Conservation (phyloP, 2,888 invertebrate genomes). For the Choristoneura rosaceana region DNA sequence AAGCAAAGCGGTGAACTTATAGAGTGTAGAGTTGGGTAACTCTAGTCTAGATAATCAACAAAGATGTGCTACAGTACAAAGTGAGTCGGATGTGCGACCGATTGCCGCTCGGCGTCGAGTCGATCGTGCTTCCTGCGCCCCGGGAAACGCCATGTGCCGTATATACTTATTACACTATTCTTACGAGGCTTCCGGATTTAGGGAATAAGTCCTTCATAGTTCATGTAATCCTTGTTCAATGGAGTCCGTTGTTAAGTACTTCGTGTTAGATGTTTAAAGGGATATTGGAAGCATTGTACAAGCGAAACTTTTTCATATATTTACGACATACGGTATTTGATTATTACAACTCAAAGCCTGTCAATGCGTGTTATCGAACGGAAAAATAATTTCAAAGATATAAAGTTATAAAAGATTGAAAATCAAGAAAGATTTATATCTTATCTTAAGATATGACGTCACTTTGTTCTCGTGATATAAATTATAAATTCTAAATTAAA, state of each 20-base stretch:
- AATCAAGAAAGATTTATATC: too few relatives aligned
- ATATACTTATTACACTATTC: slow-evolving; percentile 36
- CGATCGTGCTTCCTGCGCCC: slow-evolving; percentile 65
- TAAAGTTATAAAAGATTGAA: too few relatives aligned
- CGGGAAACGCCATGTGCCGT: slow-evolving; percentile 53
- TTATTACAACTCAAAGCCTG: too few relatives aligned
- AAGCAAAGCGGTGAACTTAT: slow-evolving; percentile 18
- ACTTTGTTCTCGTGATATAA: too few relatives aligned
- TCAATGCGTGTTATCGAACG: too few relatives aligned
- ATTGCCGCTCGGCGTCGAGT: slow-evolving; percentile 63
- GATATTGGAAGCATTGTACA: neutral
- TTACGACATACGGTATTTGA: too few relatives aligned
- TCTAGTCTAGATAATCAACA: slow-evolving; percentile 43
- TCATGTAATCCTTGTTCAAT: neutral
- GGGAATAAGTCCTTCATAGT: slow-evolving; percentile 4
- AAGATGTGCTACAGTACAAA: slow-evolving; percentile 38
- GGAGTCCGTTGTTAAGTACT: neutral
- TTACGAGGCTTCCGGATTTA: slow-evolving; percentile 36
- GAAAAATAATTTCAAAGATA: too few relatives aligned
- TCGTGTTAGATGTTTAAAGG: neutral
- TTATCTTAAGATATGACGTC: too few relatives aligned
- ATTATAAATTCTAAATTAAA: too few relatives aligned
- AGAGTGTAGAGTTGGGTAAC: slow-evolving; percentile 19
- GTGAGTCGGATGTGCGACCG: slow-evolving; percentile 67
- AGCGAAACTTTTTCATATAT: neutral